phyloP scores from a whole-genome alignment of 2,888 invertebrate genomes.

The Drosophila imparisetae region DNA sequence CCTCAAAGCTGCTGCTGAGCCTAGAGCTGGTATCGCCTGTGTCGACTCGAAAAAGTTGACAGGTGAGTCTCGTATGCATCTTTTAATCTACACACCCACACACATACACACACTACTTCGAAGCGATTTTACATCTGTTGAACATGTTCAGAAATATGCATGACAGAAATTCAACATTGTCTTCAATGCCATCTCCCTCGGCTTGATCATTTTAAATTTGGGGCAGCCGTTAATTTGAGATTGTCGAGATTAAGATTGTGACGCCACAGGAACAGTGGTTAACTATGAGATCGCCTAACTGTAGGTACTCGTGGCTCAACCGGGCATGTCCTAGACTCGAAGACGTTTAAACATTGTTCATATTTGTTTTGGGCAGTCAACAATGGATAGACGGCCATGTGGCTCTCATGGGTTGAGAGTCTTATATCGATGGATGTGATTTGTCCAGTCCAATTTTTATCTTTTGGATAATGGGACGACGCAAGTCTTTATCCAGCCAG shows the following conservation, averaged over 20 bases:
- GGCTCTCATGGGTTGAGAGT: background rate
- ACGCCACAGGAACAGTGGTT: background rate
- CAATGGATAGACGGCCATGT: background rate
- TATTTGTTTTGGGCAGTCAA: background rate
- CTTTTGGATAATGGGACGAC: too few species aligned
- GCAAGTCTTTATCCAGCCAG: too few species aligned
- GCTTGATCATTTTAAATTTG: background rate
- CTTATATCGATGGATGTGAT: background rate
- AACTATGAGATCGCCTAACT: background rate
- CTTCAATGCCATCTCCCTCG: too few species aligned
- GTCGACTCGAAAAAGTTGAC: background rate
- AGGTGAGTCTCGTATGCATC: too few species aligned
- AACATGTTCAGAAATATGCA: too few species aligned
- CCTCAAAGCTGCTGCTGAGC: too few species aligned
- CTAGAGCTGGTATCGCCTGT: conserved; percentile 56
- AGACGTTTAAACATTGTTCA: background rate
- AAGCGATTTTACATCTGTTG: too few species aligned
- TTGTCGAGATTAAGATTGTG: background rate
- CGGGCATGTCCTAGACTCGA: background rate
- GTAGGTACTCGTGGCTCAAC: background rate
- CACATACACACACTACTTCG: too few species aligned
- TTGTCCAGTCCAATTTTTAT: too few species aligned
- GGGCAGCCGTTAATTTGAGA: background rate
- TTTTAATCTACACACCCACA: too few species aligned
- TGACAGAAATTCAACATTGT: too few species aligned